Conservation (phyloP, 2,113 vertebrate genomes). For the Pangasianodon gigas region DNA sequence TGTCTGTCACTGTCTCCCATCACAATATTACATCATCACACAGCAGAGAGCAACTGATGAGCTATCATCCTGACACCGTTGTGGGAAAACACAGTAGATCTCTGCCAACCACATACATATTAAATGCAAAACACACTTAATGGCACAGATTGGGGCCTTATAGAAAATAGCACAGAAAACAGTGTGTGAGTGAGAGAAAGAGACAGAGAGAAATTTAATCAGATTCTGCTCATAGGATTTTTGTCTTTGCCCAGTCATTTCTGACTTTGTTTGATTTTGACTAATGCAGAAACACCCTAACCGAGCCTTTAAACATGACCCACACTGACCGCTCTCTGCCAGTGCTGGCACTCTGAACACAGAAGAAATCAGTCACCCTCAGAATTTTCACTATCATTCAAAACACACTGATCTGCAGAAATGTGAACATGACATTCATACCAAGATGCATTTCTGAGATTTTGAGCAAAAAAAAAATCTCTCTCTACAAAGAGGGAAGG, state of each 20-base stretch:
- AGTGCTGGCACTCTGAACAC: not conserved
- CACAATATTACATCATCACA: conserved; percentile 34
- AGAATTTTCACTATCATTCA: not conserved
- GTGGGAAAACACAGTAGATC: conserved; percentile 38
- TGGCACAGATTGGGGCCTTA: not conserved
- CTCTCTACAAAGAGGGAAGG: not conserved
- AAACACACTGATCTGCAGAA: conserved; percentile 6
- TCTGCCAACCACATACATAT: not conserved
- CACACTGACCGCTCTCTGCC: not conserved
- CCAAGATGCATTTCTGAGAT: not conserved
- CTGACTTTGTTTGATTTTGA: not conserved
- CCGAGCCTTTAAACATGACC: conserved; percentile 4
- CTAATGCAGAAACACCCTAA: not conserved
- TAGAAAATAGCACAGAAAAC: not conserved
- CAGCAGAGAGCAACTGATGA: conserved; percentile 42
- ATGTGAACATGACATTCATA: not conserved
- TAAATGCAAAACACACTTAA: conserved; percentile 14
- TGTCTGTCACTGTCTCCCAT: conserved; percentile 32
- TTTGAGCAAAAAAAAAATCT: not conserved
- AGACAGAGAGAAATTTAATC: not conserved
- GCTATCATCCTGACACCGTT: conserved; percentile 26
- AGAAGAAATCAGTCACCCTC: not conserved
- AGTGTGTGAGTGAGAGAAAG: not conserved
- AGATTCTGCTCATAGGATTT: not conserved
- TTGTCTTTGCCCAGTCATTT: not conserved